Evolutionary conservation across 2,888 invertebrate species (phyloP).

Genomic region (Ectropis crepuscularia): DNA sequence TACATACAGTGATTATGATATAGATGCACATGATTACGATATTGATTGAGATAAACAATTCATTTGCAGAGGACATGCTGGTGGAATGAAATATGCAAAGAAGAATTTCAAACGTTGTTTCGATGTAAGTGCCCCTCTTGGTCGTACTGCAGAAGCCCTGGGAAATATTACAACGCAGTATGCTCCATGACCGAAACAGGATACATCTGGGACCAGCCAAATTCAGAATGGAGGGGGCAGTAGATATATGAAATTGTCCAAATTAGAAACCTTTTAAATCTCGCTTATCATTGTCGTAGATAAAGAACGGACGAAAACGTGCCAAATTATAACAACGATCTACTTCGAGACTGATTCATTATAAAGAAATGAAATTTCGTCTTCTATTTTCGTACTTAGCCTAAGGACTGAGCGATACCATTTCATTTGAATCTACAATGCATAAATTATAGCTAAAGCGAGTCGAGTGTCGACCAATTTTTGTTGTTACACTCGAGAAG

Average conservation of each 20-base stretch:
- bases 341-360: slow-evolving; percentile 77
- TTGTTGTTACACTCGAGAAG: slow-evolving; percentile 54
- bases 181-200: slow-evolving; percentile 96
- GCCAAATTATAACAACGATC: slow-evolving; percentile 70
- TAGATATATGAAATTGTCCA: slow-evolving; percentile 40
- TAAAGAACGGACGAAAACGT: slow-evolving; percentile 46
- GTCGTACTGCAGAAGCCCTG: slow-evolving; percentile 95
- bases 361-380: slow-evolving; percentile 74
- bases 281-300: slow-evolving; percentile 44
- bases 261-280: slow-evolving; percentile 27
- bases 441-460: slow-evolving; percentile 38
- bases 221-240: slow-evolving; percentile 76
- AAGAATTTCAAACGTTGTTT: slow-evolving; percentile 94
- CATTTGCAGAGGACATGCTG: slow-evolving; percentile 92
- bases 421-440: slow-evolving; percentile 46
- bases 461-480: slow-evolving; percentile 54
- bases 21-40: neutral
- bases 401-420: slow-evolving; percentile 34
- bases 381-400: slow-evolving; percentile 73
- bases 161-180: slow-evolving; percentile 94
- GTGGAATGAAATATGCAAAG: slow-evolving; percentile 97
- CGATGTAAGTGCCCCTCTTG: slow-evolving; percentile 95
- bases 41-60: slow-evolving; percentile 20
- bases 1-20: slow-evolving; percentile 5
- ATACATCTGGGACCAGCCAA: slow-evolving; percentile 95